These are phyloP conservation scores for Drosophila sordidapex DNA, from an alignment of 2,888 invertebrate genomes.

Conservation along the genomic window DNA sequence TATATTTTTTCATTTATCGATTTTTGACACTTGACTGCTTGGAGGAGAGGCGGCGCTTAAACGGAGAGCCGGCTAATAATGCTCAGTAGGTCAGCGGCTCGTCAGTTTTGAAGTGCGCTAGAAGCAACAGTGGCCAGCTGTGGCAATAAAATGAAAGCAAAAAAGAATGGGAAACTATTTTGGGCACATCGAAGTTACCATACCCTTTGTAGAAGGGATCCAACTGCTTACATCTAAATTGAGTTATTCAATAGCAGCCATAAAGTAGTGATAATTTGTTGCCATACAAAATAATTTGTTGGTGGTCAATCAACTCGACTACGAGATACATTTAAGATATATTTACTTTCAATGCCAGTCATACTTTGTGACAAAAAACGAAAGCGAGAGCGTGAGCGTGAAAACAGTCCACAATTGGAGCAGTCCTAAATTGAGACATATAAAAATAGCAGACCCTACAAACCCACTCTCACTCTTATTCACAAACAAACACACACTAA, in stretches of 20 bases:
- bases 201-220: background rate
- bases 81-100: slow-evolving; percentile 75
- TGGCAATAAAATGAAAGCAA: slow-evolving; percentile 51
- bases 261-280: background rate
- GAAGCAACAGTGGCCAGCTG: slow-evolving; percentile 74
- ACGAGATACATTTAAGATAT: background rate
- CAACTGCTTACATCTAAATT: background rate
- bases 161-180: background rate
- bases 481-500: slow-evolving; percentile 11
- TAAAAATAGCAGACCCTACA: slow-evolving; percentile 60
- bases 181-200: background rate
- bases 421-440: slow-evolving; percentile 60
- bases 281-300: background rate
- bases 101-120: slow-evolving; percentile 70
- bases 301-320: background rate
- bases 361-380: background rate
- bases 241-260: background rate
- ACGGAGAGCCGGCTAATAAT: slow-evolving; percentile 71
- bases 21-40: slow-evolving; percentile 69
- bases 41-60: slow-evolving; percentile 5
- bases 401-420: slow-evolving; percentile 56
- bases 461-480: slow-evolving; percentile 13
- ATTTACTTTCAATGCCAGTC: background rate
- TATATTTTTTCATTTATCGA: slow-evolving; percentile 62
- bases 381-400: slow-evolving; percentile 32